phyloP scores from a whole-genome alignment of 2,113 vertebrate genomes.

The Bufo bufo region DNA sequence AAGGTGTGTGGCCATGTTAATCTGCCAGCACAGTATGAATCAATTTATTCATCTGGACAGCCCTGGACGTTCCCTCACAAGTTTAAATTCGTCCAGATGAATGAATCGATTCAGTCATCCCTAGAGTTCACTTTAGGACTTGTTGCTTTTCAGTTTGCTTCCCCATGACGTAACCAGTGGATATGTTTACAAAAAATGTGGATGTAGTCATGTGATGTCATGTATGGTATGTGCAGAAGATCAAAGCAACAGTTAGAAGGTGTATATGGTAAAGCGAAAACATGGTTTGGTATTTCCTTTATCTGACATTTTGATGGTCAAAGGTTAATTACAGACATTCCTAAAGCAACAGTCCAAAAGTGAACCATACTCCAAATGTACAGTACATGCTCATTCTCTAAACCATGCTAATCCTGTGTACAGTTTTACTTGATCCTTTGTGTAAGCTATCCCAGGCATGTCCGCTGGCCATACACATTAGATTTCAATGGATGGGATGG shows the following conservation, averaged over 20 bases:
- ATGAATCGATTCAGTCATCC: too few relatives aligned
- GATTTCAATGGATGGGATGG: too few relatives aligned
- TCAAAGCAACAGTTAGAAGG: not conserved
- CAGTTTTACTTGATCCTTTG: not conserved
- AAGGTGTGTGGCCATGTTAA: too few relatives aligned
- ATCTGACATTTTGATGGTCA: conserved; percentile 3
- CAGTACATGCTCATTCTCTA: not conserved
- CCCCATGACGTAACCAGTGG: not conserved
- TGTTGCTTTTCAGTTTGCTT: not conserved
- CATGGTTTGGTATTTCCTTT: conserved; percentile 4
- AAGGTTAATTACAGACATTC: conserved; percentile 3
- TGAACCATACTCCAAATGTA: not conserved
- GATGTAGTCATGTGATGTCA: not conserved
- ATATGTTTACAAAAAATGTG: not conserved
- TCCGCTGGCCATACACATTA: not conserved
- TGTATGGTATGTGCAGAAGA: not conserved
- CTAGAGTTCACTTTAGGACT: not conserved
- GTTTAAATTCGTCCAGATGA: too few relatives aligned
- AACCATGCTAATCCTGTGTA: not conserved
- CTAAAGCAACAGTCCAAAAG: not conserved
- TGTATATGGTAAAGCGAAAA: not conserved
- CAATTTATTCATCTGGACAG: too few relatives aligned
- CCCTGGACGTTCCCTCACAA: too few relatives aligned
- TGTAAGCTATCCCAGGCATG: not conserved
- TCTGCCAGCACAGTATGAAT: too few relatives aligned